Conservation (phyloP, 2,113 vertebrate genomes). For the Nematolebias whitei region DNA sequence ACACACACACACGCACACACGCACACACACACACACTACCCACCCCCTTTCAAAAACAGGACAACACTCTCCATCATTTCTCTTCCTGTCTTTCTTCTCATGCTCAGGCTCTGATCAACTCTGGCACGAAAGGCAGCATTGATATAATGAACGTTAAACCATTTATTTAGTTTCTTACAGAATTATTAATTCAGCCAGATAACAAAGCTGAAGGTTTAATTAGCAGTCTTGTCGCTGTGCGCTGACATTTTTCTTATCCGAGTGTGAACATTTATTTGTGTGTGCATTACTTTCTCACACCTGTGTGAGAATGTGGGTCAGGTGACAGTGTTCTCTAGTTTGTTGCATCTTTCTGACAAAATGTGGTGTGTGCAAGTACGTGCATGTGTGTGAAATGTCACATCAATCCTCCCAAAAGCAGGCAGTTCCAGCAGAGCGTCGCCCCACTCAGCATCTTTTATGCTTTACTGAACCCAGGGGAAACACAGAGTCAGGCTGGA, state of each 20-base stretch:
- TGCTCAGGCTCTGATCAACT: no score
- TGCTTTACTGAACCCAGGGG: constrained; percentile 59
- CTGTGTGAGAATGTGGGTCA: constrained; percentile 8
- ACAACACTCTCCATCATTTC: constrained; percentile 8
- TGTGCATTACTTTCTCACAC: constrained; percentile 3
- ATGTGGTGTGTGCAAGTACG: background rate
- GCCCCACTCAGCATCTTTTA: constrained; percentile 57
- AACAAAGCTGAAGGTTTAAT: constrained; percentile 38
- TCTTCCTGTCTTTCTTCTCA: no score
- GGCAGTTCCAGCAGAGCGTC: constrained; percentile 44
- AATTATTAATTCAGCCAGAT: constrained; percentile 42
- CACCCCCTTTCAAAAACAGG: constrained; percentile 23
- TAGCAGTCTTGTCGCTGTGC: constrained; percentile 18
- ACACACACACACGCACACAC: no score
- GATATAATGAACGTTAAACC: no score
- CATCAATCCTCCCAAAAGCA: constrained; percentile 54
- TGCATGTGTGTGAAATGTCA: constrained; percentile 47
- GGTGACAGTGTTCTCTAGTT: constrained; percentile 23
- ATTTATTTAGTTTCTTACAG: constrained; percentile 52
- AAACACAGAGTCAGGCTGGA: constrained; percentile 36
- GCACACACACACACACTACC: no score
- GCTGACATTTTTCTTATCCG: constrained; percentile 39
- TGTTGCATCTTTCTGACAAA: constrained; percentile 22
- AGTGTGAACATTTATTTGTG: constrained; percentile 5
- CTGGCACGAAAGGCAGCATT: no score